A percentile compares a stretch with the other conserved stretches of the same genome.
These are phyloP conservation scores for Scaptomyza graminum DNA, from an alignment of 1,140 invertebrate genomes.

Conservation along the genomic window DNA sequence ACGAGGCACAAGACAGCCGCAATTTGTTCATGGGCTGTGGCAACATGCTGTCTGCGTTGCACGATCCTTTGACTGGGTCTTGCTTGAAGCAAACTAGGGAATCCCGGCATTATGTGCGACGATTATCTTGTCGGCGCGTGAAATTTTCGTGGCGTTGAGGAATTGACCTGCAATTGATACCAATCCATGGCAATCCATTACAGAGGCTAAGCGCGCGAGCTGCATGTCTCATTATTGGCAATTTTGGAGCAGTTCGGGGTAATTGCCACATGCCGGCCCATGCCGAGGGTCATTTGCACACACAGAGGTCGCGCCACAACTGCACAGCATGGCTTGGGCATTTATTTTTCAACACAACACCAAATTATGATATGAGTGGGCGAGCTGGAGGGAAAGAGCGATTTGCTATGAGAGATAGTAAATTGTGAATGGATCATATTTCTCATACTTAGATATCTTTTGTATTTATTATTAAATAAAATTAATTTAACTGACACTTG, in stretches of 20 bases:
- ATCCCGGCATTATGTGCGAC: conserved; percentile 70
- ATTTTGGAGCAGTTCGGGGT: conserved; percentile 73
- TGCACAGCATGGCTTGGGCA: conserved; percentile 56
- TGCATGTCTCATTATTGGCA: conserved; percentile 84
- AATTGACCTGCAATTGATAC: conserved; percentile 83
- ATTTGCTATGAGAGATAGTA: not conserved
- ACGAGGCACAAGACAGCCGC: conserved; percentile 32
- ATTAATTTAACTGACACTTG: conserved; percentile 61
- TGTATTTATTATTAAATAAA: conserved; percentile 57
- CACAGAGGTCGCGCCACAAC: conserved; percentile 29
- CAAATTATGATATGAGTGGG: not conserved
- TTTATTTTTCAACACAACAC: conserved; percentile 56
- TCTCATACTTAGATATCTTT: conserved; percentile 3
- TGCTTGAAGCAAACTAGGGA: conserved; percentile 72
- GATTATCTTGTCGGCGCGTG: conserved; percentile 82
- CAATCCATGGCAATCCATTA: conserved; percentile 83
- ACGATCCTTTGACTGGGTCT: conserved; percentile 56
- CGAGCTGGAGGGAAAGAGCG: not conserved
- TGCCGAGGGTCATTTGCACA: conserved; percentile 48
- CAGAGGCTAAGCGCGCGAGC: conserved; percentile 78
- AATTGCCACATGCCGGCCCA: conserved; percentile 49
- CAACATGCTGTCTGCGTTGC: conserved; percentile 75
- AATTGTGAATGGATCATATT: not conserved
- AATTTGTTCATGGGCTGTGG: conserved; percentile 52
- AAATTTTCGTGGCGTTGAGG: conserved; percentile 64